phyloP scores from a whole-genome alignment of 2,113 vertebrate genomes.

The Onychostruthus taczanowskii region DNA sequence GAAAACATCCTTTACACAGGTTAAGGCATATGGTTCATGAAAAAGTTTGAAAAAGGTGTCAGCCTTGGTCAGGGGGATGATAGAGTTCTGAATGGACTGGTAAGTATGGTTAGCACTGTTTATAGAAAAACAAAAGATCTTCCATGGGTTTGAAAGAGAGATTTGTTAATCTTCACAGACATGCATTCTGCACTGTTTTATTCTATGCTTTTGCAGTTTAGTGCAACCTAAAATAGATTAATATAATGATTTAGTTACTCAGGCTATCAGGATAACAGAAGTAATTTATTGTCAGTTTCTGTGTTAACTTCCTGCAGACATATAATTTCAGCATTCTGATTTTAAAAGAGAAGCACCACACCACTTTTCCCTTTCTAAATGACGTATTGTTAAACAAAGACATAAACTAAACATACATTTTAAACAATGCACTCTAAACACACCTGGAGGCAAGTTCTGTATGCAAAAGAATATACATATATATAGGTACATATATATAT shows the following conservation, averaged over 20 bases:
- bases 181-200: not conserved
- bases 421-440: not conserved
- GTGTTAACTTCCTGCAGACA: not conserved
- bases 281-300: not conserved
- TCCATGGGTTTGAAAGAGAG: not conserved
- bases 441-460: not conserved
- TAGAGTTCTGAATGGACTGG: not conserved
- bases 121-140: not conserved
- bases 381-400: not conserved
- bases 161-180: not conserved
- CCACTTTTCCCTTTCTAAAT: not conserved
- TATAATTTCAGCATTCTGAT: not conserved
- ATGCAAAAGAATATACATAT: not conserved
- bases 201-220: not conserved
- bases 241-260: not conserved
- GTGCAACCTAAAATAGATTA: not conserved
- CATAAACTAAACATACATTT: not conserved
- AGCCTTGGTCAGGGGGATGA: not conserved
- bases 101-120: not conserved
- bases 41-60: not conserved
- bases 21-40: not conserved
- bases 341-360: not conserved
- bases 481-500: no score
- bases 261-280: not conserved
- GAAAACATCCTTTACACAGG: not conserved